A percentile compares a stretch with the other conserved stretches of the same genome.
These are phyloP conservation scores for Tachysurus fulvidraco DNA, from an alignment of 2,113 vertebrate genomes.

Conservation along the genomic window DNA sequence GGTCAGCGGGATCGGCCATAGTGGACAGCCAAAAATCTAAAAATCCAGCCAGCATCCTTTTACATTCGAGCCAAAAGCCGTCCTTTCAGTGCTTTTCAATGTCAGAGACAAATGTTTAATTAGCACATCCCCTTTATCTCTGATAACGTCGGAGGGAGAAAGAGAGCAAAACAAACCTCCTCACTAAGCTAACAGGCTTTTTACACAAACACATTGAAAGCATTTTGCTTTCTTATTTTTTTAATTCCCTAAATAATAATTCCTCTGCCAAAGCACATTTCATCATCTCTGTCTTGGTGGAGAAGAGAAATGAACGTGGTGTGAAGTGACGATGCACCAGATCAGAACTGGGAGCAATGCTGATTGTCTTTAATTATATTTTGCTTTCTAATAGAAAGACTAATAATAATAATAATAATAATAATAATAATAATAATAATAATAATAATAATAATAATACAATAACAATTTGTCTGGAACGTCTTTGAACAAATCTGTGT, in stretches of 20 bases:
- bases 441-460: constrained; percentile 4
- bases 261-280: constrained; percentile 50
- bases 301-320: constrained; percentile 50
- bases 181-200: constrained; percentile 34
- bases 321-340: constrained; percentile 48
- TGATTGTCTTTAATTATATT: constrained; percentile 59
- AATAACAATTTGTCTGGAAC: constrained; percentile 5
- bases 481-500: constrained; percentile 12
- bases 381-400: constrained; percentile 54
- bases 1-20: not conserved
- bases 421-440: too few relatives aligned
- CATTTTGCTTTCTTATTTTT: constrained; percentile 46
- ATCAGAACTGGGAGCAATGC: constrained; percentile 46
- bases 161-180: constrained; percentile 16
- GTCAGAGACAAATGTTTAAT: constrained; percentile 8
- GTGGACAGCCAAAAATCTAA: not conserved
- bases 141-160: not conserved
- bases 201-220: constrained; percentile 46
- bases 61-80: not conserved
- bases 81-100: constrained; percentile 6
- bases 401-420: constrained; percentile 7
- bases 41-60: constrained; percentile 4
- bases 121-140: constrained; percentile 7
- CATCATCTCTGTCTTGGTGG: constrained; percentile 28
- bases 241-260: constrained; percentile 31